Percentiles rank a stretch among this genome's conserved stretches.
Conservation (phyloP, 2,113 vertebrate genomes). For the Ophthalmolycus amberensis region DNA sequence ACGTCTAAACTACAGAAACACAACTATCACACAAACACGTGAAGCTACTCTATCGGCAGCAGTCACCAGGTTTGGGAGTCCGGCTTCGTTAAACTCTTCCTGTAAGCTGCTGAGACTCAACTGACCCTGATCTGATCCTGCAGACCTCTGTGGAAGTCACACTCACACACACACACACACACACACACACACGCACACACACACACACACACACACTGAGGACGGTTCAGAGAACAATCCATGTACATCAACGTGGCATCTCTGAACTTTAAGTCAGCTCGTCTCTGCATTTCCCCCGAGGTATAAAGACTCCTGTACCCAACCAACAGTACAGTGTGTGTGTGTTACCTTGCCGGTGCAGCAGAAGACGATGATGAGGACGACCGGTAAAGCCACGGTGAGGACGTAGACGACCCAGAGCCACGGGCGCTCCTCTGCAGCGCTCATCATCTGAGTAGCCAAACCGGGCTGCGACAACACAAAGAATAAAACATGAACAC, state of each 20-base stretch:
- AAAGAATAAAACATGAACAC: not conserved
- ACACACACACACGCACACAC: not conserved
- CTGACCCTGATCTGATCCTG: conserved; percentile 57
- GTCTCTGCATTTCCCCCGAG: not conserved
- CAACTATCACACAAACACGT: not conserved
- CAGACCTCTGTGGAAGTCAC: conserved; percentile 52
- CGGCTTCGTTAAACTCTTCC: conserved; percentile 51
- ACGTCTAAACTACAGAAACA: conserved; percentile 25
- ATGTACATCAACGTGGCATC: not conserved
- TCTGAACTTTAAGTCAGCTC: not conserved
- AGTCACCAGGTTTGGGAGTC: conserved; percentile 42
- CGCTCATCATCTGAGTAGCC: conserved; percentile 92
- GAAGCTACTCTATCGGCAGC: conserved; percentile 27
- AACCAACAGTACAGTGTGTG: not conserved
- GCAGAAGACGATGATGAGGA: conserved; percentile 96
- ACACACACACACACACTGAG: not conserved
- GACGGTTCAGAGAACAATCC: not conserved
- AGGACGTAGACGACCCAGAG: conserved; percentile 96
- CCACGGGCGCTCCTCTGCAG: conserved; percentile 96
- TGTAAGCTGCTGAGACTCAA: conserved; percentile 67
- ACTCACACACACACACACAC: conserved; percentile 7
- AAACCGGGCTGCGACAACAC: conserved; percentile 87
- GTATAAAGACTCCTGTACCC: not conserved
- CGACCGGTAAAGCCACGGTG: conserved; percentile 92
- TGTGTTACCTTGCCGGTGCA: conserved; percentile 93